These are phyloP conservation scores for Torymus tubicola DNA, from an alignment of 2,888 invertebrate genomes.

Conservation along the genomic window DNA sequence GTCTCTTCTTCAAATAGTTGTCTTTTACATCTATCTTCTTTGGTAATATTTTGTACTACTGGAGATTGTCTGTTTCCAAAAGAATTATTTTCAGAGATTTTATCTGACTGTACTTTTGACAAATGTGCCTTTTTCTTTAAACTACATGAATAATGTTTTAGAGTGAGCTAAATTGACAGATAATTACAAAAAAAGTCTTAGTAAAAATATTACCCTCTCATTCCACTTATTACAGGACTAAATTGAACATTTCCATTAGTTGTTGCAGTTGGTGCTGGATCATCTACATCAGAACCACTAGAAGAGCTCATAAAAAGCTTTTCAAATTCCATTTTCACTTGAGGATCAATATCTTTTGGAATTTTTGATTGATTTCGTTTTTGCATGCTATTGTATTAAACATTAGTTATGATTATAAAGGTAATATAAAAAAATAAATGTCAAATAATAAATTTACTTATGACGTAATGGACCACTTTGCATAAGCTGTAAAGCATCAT, in stretches of 20 bases:
- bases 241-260: background rate
- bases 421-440: background rate
- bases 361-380: background rate
- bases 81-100: constrained; percentile 5
- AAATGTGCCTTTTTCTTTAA: constrained; percentile 2
- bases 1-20: constrained; percentile 48
- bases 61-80: constrained; percentile 11
- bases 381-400: background rate
- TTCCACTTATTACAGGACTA: constrained; percentile 47
- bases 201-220: constrained; percentile 30
- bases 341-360: constrained; percentile 2
- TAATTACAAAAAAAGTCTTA: background rate
- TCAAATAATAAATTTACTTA: constrained; percentile 36
- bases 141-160: background rate
- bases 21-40: constrained; percentile 53
- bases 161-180: no score
- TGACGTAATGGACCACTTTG: constrained; percentile 39
- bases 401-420: background rate
- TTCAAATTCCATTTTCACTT: constrained; percentile 25
- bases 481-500: constrained; percentile 49
- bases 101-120: constrained; percentile 4
- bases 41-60: constrained; percentile 23
- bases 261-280: constrained; percentile 10
- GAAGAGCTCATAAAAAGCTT: constrained; percentile 42
- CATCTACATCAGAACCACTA: constrained; percentile 41